phyloP scores from a whole-genome alignment of 1,140 invertebrate species.

The Bilobella aurantiaca region DNA sequence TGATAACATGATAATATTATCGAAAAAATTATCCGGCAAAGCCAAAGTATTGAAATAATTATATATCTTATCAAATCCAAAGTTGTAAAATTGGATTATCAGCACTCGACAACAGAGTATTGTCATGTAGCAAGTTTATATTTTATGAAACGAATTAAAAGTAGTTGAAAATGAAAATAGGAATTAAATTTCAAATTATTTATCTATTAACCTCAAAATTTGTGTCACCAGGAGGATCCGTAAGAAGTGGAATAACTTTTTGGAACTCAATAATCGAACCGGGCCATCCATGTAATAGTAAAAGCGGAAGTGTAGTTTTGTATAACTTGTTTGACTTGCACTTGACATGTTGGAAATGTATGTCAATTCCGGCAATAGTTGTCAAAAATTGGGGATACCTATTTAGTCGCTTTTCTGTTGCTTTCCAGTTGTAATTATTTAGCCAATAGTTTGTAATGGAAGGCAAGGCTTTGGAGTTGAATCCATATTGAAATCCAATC shows the following conservation, averaged over 20 bases:
- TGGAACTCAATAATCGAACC: constrained; percentile 78
- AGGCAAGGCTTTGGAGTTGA: constrained; percentile 57
- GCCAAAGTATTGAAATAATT: no score
- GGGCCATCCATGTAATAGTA: constrained; percentile 83
- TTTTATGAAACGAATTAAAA: no score
- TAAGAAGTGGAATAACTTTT: constrained; percentile 55
- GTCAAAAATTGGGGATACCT: constrained; percentile 45
- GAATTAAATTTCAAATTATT: no score
- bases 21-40: no score
- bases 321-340: constrained; percentile 24
- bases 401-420: constrained; percentile 43
- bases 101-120: no score
- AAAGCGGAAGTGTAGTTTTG: constrained; percentile 37
- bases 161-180: no score
- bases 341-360: constrained; percentile 39
- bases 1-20: no score
- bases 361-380: constrained; percentile 45
- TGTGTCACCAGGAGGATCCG: constrained; percentile 21
- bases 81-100: no score
- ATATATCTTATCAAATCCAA: no score
- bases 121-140: no score
- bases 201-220: constrained; percentile 32
- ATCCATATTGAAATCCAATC: constrained; percentile 63
- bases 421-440: constrained; percentile 44
- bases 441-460: constrained; percentile 51